Evolutionary conservation across 2,113 vertebrate species (phyloP).

Genomic region (Solea solea): DNA sequence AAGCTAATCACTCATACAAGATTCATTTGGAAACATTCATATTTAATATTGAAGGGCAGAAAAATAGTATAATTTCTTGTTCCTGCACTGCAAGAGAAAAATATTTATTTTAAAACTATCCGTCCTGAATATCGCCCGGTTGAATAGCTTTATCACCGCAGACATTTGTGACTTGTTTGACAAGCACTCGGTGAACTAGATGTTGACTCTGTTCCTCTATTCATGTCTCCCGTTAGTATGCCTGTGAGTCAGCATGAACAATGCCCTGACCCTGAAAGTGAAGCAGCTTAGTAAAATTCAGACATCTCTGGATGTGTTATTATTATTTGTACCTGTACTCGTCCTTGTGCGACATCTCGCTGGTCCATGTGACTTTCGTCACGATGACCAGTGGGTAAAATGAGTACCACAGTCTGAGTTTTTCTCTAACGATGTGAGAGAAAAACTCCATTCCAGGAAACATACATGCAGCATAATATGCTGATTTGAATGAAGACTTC

Average conservation of each 20-base stretch:
- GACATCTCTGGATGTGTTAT: too few species aligned
- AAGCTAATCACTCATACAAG: conserved; percentile 11
- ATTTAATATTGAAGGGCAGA: neutral
- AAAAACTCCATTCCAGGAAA: too few species aligned
- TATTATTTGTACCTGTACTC: neutral
- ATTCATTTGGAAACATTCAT: too few species aligned
- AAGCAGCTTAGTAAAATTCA: neutral
- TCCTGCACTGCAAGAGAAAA: neutral
- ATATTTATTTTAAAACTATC: neutral
- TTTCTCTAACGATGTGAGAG: neutral
- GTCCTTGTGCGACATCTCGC: neutral
- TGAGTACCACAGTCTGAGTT: neutral
- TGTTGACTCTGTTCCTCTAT: neutral
- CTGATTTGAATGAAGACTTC: too few species aligned
- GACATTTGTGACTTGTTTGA: neutral
- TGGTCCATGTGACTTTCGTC: neutral
- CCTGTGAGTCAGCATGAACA: neutral
- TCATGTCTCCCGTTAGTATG: neutral
- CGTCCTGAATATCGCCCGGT: neutral
- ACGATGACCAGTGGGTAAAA: neutral
- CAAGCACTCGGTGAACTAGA: neutral
- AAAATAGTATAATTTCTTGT: neutral
- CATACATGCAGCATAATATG: too few species aligned
- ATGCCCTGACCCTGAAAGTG: neutral
- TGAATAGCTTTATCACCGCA: neutral